These are phyloP conservation scores for Nomada flava DNA, from an alignment of 2,888 invertebrate genomes.

Conservation along the genomic window DNA sequence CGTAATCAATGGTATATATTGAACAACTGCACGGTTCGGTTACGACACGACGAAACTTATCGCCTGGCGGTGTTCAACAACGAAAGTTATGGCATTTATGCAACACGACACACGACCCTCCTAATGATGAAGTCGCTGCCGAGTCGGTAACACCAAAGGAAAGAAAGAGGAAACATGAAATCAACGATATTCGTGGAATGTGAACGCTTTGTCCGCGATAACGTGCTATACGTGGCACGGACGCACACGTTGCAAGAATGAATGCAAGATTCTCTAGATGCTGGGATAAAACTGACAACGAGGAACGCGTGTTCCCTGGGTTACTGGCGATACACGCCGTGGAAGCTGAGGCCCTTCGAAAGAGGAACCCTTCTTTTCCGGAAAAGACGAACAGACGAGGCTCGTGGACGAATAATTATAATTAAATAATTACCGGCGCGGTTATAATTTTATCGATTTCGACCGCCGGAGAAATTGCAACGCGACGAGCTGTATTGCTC, in stretches of 20 bases:
- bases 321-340: neutral
- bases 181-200: conserved; percentile 7
- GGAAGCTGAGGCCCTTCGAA: conserved; percentile 11
- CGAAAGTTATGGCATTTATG: neutral
- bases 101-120: neutral
- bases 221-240: neutral
- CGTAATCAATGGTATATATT: too few species aligned
- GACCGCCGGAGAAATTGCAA: conserved; percentile 1
- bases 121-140: neutral
- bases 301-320: neutral
- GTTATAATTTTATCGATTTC: conserved; percentile 43
- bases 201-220: conserved; percentile 16
- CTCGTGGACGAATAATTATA: neutral
- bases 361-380: conserved; percentile 13
- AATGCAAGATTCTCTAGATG: conserved; percentile 7
- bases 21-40: too few species aligned
- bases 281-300: conserved; percentile 12
- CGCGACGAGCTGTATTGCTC: neutral
- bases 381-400: conserved; percentile 2
- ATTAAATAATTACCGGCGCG: conserved; percentile 29
- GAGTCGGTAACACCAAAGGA: neutral
- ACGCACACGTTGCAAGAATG: neutral
- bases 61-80: too few species aligned
- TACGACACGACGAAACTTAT: neutral
- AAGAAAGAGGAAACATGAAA: neutral